Evolutionary conservation across 1,140 invertebrate genomes (phyloP).

Genomic region (Heliconius eleuchia): DNA sequence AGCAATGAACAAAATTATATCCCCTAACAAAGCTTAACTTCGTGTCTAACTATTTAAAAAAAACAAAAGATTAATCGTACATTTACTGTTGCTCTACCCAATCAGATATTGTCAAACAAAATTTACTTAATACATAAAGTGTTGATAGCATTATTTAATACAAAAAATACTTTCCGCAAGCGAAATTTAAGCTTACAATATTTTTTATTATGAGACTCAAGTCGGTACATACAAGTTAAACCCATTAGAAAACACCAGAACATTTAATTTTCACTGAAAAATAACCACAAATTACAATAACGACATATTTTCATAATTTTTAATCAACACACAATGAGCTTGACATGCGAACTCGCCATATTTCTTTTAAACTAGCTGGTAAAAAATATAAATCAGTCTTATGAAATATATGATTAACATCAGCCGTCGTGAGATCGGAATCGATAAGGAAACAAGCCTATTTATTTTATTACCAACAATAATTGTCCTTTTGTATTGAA

Average conservation of each 20-base stretch:
- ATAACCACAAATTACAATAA: constrained; percentile 16
- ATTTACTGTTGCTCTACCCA: neutral
- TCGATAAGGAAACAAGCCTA: constrained; percentile 51
- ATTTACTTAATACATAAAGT: constrained; percentile 4
- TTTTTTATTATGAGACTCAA: neutral
- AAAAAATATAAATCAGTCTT: constrained; percentile 53
- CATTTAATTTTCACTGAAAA: neutral
- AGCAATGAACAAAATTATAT: neutral
- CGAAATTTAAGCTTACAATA: neutral
- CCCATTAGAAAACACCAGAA: constrained; percentile 2
- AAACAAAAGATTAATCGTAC: neutral
- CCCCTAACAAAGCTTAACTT: neutral
- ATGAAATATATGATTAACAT: constrained; percentile 52
- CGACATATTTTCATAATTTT: constrained; percentile 26
- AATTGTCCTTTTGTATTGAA: neutral
- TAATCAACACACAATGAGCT: constrained; percentile 23
- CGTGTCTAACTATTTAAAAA: neutral
- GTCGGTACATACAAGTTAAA: neutral
- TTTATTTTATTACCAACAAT: constrained; percentile 38
- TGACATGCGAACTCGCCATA: constrained; percentile 43
- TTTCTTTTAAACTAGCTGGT: constrained; percentile 39
- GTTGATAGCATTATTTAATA: neutral
- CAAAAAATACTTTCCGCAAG: neutral
- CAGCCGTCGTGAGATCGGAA: constrained; percentile 44
- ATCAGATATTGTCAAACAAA: constrained; percentile 15